phyloP scores from a whole-genome alignment of 2,797 vertebrate species.

The Anolis apletophallus region DNA sequence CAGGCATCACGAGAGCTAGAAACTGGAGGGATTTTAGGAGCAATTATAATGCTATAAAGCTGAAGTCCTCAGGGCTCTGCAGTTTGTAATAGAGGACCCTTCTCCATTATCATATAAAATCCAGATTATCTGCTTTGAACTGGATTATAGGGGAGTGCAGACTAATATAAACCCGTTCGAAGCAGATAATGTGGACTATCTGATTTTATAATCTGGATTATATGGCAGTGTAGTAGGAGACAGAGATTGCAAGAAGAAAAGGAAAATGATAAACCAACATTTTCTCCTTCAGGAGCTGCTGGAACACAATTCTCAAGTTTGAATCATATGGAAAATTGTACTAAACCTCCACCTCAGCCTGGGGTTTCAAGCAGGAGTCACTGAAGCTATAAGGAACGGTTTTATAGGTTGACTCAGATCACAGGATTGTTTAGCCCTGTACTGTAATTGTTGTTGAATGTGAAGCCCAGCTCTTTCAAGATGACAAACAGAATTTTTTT shows the following conservation, averaged over 20 bases:
- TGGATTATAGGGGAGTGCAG: too few relatives aligned
- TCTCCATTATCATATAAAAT: too few relatives aligned
- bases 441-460: neutral
- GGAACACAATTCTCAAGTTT: neutral
- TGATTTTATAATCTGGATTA: too few relatives aligned
- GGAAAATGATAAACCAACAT: neutral
- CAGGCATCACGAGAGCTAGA: neutral
- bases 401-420: neutral
- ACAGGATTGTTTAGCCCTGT: neutral
- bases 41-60: neutral
- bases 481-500: neutral
- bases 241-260: neutral
- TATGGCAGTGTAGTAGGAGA: too few relatives aligned
- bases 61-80: neutral
- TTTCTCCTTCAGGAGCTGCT: conserved; percentile 3
- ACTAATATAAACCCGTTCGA: too few relatives aligned
- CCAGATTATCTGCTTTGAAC: too few relatives aligned
- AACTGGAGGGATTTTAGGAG: neutral
- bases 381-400: neutral
- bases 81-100: too few relatives aligned
- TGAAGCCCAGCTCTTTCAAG: neutral
- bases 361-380: neutral
- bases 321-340: conserved; percentile 3
- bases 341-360: neutral
- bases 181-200: too few relatives aligned